Evolutionary conservation across 2,797 vertebrate genomes (phyloP).

Genomic region (Sebastolobus alascanus): DNA sequence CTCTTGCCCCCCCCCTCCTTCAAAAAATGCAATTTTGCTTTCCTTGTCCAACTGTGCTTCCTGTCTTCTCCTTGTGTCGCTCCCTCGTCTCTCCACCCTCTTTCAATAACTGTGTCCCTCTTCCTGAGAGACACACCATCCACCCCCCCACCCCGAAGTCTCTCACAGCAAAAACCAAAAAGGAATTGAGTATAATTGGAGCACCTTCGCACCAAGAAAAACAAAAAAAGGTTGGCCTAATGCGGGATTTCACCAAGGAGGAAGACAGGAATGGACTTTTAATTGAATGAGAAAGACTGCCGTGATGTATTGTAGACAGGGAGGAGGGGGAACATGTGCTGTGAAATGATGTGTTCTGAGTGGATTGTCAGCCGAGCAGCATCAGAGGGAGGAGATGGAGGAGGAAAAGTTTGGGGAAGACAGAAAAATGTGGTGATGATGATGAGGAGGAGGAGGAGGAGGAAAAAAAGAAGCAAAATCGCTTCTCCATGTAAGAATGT

Average conservation of each 20-base stretch:
- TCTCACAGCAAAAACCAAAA: slow-evolving; percentile 68
- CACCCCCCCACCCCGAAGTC: slow-evolving; percentile 40
- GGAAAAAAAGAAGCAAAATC: slow-evolving; percentile 72
- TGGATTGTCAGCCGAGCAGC: slow-evolving; percentile 80
- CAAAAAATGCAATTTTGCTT: slow-evolving; percentile 41
- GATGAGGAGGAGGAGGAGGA: slow-evolving; percentile 58
- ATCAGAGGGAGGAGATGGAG: slow-evolving; percentile 76
- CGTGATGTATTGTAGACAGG: slow-evolving; percentile 44
- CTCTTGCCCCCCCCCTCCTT: slow-evolving; percentile 1
- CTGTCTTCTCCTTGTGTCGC: slow-evolving; percentile 59
- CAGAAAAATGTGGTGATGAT: slow-evolving; percentile 72
- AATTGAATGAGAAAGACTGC: slow-evolving; percentile 47
- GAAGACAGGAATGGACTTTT: slow-evolving; percentile 75
- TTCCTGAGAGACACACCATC: slow-evolving; percentile 36
- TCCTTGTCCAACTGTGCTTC: slow-evolving; percentile 58
- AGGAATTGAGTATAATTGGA: slow-evolving; percentile 53
- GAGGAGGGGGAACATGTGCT: slow-evolving; percentile 38
- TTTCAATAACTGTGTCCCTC: slow-evolving; percentile 20
- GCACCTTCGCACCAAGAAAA: slow-evolving; percentile 18
- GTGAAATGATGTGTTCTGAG: slow-evolving; percentile 73
- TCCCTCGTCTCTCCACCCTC: slow-evolving; percentile 7
- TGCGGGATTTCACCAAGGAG: slow-evolving; percentile 69
- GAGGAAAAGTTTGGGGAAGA: slow-evolving; percentile 82
- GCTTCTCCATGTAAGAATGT: slow-evolving; percentile 86
- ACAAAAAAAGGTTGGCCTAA: slow-evolving; percentile 37